Evolutionary conservation across 2,888 invertebrate species (phyloP).

Genomic region (Petrolisthes manimaculis): DNA sequence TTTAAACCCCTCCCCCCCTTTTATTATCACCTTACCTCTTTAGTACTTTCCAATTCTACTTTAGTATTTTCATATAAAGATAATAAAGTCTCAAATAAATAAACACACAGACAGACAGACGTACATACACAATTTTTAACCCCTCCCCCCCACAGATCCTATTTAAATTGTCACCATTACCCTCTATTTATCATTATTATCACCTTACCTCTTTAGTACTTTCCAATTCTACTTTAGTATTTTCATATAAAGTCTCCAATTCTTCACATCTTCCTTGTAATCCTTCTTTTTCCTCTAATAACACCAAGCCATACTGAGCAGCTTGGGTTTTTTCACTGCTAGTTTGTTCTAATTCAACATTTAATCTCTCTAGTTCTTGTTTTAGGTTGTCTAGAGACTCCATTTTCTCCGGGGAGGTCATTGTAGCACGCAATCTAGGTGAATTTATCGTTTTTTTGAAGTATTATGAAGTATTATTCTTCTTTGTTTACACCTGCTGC

Average conservation of each 20-base stretch:
- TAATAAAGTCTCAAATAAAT: too few species aligned
- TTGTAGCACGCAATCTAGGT: neutral
- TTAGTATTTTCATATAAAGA: too few species aligned
- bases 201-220: conserved; percentile 90
- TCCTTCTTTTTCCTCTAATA: conserved; percentile 91
- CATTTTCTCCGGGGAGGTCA: conserved; percentile 18
- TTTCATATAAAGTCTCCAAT: conserved; percentile 89
- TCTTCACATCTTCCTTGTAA: conserved; percentile 90
- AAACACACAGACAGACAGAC: too few species aligned
- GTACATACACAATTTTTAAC: too few species aligned
- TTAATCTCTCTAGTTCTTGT: conserved; percentile 88
- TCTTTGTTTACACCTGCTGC: neutral
- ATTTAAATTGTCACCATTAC: too few species aligned
- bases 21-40: too few species aligned
- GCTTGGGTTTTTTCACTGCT: conserved; percentile 96
- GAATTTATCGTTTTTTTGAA: neutral
- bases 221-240: conserved; percentile 90
- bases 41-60: too few species aligned
- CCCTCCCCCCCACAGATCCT: too few species aligned
- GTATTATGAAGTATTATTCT: too few species aligned
- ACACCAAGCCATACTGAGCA: conserved; percentile 94
- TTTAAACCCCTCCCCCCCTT: too few species aligned
- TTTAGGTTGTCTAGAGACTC: conserved; percentile 72
- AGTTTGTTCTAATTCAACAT: conserved; percentile 90
- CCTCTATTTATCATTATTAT: neutral